phyloP scores from a whole-genome alignment of 2,797 vertebrate species.

The Crocodylus rhombifer region DNA sequence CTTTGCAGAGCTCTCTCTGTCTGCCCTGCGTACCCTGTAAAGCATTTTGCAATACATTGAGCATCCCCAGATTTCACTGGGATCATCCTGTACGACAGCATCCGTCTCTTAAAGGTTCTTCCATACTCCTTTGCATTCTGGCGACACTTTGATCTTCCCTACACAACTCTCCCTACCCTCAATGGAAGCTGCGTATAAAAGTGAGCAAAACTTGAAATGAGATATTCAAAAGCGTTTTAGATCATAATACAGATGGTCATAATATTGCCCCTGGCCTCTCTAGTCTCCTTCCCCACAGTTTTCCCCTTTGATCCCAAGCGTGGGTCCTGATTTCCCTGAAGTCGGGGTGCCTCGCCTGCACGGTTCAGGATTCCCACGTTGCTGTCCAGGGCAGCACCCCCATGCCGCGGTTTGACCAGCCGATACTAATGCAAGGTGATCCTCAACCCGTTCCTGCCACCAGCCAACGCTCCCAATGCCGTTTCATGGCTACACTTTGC shows the following conservation, averaged over 20 bases:
- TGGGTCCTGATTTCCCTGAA: background rate
- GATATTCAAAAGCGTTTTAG: background rate
- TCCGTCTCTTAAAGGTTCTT: background rate
- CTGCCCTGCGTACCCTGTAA: background rate
- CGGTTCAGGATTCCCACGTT: background rate
- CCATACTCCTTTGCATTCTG: background rate
- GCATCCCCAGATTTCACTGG: background rate
- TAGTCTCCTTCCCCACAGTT: background rate
- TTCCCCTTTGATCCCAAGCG: background rate
- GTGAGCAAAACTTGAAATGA: no score
- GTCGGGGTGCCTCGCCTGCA: background rate
- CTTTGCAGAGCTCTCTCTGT: background rate
- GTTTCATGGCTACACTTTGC: background rate
- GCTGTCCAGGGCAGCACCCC: no score
- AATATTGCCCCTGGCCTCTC: background rate
- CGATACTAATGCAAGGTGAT: background rate
- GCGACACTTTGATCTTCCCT: background rate
- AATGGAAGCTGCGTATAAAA: no score
- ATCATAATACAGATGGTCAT: background rate
- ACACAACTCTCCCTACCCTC: no score
- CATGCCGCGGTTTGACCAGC: no score
- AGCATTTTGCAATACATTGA: background rate
- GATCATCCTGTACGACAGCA: rapidly evolving
- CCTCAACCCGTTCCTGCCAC: background rate
- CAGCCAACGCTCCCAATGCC: background rate